Evolutionary conservation across 2,113 vertebrate genomes (phyloP), one percentile per base, ranked within the genome.

Genomic region (Platichthys flesus): DNA sequence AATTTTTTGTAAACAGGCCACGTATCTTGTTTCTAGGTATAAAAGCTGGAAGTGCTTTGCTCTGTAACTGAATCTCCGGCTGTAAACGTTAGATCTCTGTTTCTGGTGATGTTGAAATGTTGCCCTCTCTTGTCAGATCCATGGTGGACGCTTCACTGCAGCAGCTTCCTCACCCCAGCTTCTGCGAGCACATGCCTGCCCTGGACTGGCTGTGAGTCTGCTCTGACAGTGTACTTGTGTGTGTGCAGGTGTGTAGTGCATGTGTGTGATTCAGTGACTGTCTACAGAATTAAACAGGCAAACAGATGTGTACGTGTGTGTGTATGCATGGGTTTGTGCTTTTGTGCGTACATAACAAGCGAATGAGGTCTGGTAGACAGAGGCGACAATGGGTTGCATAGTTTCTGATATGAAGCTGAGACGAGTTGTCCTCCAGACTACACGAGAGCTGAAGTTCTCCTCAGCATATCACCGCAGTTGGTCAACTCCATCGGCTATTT

Each of bases 131-230:
- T n/a, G 59, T 57, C 91, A 96, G 95, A 79, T 96, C 95, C 61
- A 90, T 96, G 93, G 93, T 95, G 86, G 93, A 93, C 78, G 93
- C 93, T 15, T 89, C 89, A 13, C 79, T 96, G 79, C 84, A 95
- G 79, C 90, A 90, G 55, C 91, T 97, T 69, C 92, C 95, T n/a
- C 85, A 91, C 58, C 88, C 83, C 1, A 90, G 89, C 82, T 89
- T 96, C 83, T 97, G 93, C 76, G 75, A 86, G 61, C 89, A 96
- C 81, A 95, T 94, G 88, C 92, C 94, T 76, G 70, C 82, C 54
- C 88, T 94, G 80, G 94, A 92, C 79, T 95, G 92, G 93, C 88
- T 96, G 94, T 94, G 91, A 97, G 93, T 95, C 71, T 78, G 61
- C 60, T 59, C 56, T 64, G 59, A 73, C 57, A 70, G 68, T 65